Evolutionary conservation across 2,113 vertebrate genomes (phyloP).

Genomic region (Sapayoa aenigma): DNA sequence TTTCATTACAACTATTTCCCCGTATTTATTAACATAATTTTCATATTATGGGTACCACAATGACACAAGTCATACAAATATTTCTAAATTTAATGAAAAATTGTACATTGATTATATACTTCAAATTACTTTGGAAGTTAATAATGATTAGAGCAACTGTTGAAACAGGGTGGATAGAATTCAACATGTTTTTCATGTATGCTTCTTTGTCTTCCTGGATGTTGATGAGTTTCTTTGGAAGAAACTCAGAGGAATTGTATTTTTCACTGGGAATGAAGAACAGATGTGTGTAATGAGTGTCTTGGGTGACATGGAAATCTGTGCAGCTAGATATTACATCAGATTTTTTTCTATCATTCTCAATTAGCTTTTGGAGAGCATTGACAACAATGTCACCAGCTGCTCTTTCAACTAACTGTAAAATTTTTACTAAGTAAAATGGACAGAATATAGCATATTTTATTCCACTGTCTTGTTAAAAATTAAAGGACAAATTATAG

Average conservation of each 20-base stretch:
- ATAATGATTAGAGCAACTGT: not conserved
- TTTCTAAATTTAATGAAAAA: not conserved
- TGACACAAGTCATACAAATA: not conserved
- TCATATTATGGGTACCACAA: not conserved
- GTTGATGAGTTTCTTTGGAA: conserved; percentile 15
- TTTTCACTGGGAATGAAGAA: conserved; percentile 50
- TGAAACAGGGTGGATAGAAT: conserved; percentile 1
- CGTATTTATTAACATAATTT: not conserved
- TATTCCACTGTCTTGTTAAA: conserved; percentile 20
- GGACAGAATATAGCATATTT: not conserved
- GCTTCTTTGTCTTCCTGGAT: not conserved
- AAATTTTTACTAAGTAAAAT: conserved; percentile 43
- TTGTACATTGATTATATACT: not conserved
- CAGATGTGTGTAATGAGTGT: conserved; percentile 58
- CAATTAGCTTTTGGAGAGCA: conserved; percentile 56
- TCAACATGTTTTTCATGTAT: not conserved
- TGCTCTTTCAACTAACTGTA: conserved; percentile 55
- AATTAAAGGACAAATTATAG: not conserved
- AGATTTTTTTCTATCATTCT: conserved; percentile 34
- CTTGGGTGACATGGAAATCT: conserved; percentile 59
- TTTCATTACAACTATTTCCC: not conserved
- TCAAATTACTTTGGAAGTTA: not conserved
- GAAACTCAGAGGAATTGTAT: conserved; percentile 15
- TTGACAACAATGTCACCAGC: conserved; percentile 57
- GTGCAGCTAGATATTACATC: conserved; percentile 34